These are phyloP conservation scores for Sinohyriopsis cumingii DNA, from an alignment of 2,888 invertebrate genomes.

Conservation along the genomic window DNA sequence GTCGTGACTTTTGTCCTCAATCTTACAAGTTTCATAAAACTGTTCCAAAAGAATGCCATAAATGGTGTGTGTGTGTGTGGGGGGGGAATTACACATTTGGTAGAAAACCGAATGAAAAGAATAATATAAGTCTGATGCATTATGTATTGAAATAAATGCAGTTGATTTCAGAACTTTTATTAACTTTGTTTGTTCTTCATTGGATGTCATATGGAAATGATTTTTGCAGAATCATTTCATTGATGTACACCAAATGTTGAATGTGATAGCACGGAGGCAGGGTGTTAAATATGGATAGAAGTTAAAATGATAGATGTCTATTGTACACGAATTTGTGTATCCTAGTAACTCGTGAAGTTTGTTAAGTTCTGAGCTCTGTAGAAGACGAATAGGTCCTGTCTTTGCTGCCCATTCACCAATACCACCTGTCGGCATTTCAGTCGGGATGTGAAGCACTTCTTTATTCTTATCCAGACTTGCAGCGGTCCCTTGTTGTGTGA, in stretches of 20 bases:
- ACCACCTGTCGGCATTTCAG: too few species aligned
- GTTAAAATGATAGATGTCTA: conserved; percentile 4
- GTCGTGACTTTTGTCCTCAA: conserved; percentile 14
- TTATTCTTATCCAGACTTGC: conserved; percentile 1
- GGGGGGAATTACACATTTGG: conserved; percentile 10
- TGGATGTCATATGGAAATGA: too few species aligned
- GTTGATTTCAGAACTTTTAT: conserved; percentile 1
- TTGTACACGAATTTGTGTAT: background rate
- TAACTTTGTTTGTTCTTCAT: background rate
- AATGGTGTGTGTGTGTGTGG: conserved; percentile 18
- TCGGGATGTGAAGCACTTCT: too few species aligned
- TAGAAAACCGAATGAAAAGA: conserved; percentile 9
- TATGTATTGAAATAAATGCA: conserved; percentile 9
- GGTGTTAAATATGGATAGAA: conserved; percentile 8
- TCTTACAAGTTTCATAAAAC: conserved; percentile 25
- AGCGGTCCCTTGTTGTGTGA: conserved; percentile 5
- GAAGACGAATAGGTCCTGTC: too few species aligned
- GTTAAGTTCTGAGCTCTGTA: too few species aligned
- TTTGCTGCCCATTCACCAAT: too few species aligned
- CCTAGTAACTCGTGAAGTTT: too few species aligned
- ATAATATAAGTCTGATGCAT: conserved; percentile 11
- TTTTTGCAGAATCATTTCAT: background rate
- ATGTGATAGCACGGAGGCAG: conserved; percentile 4
- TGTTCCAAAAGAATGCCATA: conserved; percentile 2
- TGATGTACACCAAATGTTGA: conserved; percentile 8